These are phyloP conservation scores for Lacanobia oleracea DNA, from an alignment of 2,888 invertebrate genomes.

Conservation along the genomic window DNA sequence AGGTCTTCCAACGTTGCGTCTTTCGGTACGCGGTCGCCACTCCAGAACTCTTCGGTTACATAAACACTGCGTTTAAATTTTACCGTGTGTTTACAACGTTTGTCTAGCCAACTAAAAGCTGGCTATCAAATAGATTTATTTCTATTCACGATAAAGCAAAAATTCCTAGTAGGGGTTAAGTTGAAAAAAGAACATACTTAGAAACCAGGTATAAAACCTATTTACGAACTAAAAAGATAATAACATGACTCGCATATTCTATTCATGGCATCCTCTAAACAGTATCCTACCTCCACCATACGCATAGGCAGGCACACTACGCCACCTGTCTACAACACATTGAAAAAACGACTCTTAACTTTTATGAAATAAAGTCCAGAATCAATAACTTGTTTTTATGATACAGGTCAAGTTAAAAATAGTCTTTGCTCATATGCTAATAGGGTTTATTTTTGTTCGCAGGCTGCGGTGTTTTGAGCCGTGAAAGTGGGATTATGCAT, in stretches of 20 bases:
- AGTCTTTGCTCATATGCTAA: conserved; percentile 36
- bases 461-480: conserved; percentile 74
- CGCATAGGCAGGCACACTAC: conserved; percentile 34
- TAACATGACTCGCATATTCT: conserved; percentile 46
- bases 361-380: conserved; percentile 17
- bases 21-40: too few relatives aligned
- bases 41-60: too few relatives aligned
- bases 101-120: too few relatives aligned
- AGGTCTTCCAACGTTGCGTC: too few relatives aligned
- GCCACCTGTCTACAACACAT: neutral
- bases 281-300: conserved; percentile 28
- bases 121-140: neutral
- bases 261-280: conserved; percentile 49
- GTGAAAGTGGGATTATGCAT: conserved; percentile 81
- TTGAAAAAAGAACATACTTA: neutral
- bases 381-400: neutral
- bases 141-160: neutral
- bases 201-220: conserved; percentile 28
- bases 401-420: conserved; percentile 29
- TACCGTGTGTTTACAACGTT: too few relatives aligned
- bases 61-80: too few relatives aligned
- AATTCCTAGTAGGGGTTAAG: neutral
- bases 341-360: conserved; percentile 35
- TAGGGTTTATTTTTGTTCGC: conserved; percentile 76
- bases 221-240: conserved; percentile 44